phyloP scores from a whole-genome alignment of 2,888 invertebrate genomes.

The Trichopria drosophilae region DNA sequence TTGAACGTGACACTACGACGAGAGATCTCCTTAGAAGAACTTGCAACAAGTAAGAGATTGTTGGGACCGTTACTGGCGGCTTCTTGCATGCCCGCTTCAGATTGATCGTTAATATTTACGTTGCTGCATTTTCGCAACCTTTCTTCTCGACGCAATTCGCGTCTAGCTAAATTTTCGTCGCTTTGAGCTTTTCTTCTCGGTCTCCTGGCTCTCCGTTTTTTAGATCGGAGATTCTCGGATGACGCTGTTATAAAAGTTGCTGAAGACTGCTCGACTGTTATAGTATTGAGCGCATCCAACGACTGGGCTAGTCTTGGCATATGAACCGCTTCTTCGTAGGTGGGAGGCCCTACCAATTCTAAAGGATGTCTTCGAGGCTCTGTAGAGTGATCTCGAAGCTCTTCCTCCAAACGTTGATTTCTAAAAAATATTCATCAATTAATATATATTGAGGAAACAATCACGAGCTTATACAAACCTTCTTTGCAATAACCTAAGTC shows the following conservation, averaged over 20 bases:
- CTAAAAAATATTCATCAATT: slow-evolving; percentile 29
- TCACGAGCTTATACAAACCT: slow-evolving; percentile 47
- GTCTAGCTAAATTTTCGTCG: slow-evolving; percentile 48
- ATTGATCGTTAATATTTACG: slow-evolving; percentile 13
- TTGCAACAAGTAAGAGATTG: no score
- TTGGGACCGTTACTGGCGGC: no score
- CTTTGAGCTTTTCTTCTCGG: slow-evolving; percentile 47
- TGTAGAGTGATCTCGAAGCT: slow-evolving; percentile 34
- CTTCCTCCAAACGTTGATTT: slow-evolving; percentile 42
- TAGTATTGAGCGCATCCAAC: slow-evolving; percentile 48
- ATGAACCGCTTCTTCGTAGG: slow-evolving; percentile 75
- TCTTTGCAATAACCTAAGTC: slow-evolving; percentile 59
- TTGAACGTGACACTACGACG: no score
- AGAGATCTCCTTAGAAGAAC: no score
- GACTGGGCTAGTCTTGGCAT: slow-evolving; percentile 68
- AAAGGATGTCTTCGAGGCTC: slow-evolving; percentile 63
- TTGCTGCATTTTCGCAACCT: slow-evolving; percentile 34
- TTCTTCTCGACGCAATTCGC: slow-evolving; percentile 46
- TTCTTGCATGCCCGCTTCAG: slow-evolving; percentile 36
- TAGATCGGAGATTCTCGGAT: slow-evolving; percentile 47
- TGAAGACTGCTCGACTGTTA: slow-evolving; percentile 33
- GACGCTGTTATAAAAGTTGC: slow-evolving; percentile 49
- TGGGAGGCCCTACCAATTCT: slow-evolving; percentile 71
- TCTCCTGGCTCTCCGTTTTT: slow-evolving; percentile 37
- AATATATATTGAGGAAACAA: slow-evolving; percentile 3